Conservation (phyloP, 1,140 invertebrate genomes). For the Drosophila kurseongensis region DNA sequence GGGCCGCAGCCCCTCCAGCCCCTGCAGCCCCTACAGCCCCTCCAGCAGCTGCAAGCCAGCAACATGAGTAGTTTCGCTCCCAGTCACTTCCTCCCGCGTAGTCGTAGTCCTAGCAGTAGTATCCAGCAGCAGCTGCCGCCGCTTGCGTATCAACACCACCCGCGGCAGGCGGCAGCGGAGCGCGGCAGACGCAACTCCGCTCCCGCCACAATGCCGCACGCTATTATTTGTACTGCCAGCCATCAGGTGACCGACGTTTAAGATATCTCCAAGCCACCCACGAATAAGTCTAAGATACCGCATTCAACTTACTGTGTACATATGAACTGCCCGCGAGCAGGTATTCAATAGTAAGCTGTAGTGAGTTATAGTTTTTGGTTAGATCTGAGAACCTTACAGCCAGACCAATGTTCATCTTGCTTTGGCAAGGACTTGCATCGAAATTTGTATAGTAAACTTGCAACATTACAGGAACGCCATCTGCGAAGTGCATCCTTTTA, state of each 20-base stretch:
- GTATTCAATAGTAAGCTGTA: conserved; percentile 6
- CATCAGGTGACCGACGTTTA: conserved; percentile 83
- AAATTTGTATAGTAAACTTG: conserved; percentile 7
- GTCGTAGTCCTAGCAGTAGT: conserved; percentile 78
- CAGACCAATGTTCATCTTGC: conserved; percentile 34
- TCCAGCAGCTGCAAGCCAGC: conserved; percentile 33
- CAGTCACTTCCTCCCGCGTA: conserved; percentile 68
- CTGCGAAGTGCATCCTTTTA: background rate
- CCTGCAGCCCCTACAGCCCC: conserved; percentile 24
- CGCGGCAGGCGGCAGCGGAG: conserved; percentile 31
- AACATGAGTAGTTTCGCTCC: conserved; percentile 66
- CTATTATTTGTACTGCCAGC: conserved; percentile 77
- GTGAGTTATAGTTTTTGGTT: background rate
- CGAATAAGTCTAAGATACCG: conserved; percentile 9
- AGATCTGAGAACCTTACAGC: background rate
- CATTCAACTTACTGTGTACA: conserved; percentile 9
- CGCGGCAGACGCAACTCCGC: conserved; percentile 74
- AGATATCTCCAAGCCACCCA: conserved; percentile 17
- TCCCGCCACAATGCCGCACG: conserved; percentile 66
- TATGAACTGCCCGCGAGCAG: conserved; percentile 6
- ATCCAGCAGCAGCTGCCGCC: conserved; percentile 44
- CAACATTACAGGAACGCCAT: background rate
- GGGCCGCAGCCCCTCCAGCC: conserved; percentile 36
- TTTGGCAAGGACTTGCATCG: conserved; percentile 5
- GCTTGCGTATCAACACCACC: conserved; percentile 39